Evolutionary conservation across 2,113 vertebrate genomes (phyloP).

Genomic region (Corydoras maculifer): DNA sequence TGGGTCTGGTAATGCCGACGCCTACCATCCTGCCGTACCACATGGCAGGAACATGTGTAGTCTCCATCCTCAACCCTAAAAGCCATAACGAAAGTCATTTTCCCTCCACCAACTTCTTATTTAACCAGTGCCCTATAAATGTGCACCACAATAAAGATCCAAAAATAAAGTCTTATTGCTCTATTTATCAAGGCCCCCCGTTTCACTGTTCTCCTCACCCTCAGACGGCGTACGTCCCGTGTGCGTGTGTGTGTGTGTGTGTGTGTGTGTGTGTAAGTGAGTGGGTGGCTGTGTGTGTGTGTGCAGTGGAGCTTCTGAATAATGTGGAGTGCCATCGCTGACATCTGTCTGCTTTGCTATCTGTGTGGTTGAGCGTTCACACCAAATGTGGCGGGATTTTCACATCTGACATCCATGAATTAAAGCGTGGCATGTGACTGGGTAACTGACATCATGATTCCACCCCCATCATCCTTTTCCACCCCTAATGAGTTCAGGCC

Average conservation of each 20-base stretch:
- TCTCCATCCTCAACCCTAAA: too few species aligned
- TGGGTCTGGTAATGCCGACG: too few species aligned
- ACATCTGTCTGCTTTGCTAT: conserved; percentile 37
- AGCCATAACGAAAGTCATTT: too few species aligned
- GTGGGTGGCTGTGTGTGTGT: background rate
- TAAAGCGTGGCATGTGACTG: background rate
- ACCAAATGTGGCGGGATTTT: conserved; percentile 16
- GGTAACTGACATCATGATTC: background rate
- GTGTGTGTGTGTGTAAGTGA: conserved; percentile 26
- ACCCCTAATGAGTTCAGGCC: too few species aligned
- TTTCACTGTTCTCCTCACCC: background rate
- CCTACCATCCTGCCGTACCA: too few species aligned
- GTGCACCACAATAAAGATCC: too few species aligned
- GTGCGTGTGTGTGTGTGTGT: conserved; percentile 21
- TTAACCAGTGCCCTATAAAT: too few species aligned
- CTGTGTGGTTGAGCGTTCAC: conserved; percentile 24
- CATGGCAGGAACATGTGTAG: too few species aligned
- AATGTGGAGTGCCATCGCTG: conserved; percentile 1
- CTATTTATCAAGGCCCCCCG: background rate
- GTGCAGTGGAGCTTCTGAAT: conserved; percentile 13
- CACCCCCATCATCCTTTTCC: background rate
- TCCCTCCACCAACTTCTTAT: too few species aligned
- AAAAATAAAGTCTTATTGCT: too few species aligned
- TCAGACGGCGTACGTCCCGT: background rate
- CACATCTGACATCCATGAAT: conserved; percentile 23